A percentile compares a stretch with the other conserved stretches of the same genome.
These are phyloP conservation scores for Philypnodon macrostomus DNA, from an alignment of 2,797 vertebrate genomes.

Conservation along the genomic window DNA sequence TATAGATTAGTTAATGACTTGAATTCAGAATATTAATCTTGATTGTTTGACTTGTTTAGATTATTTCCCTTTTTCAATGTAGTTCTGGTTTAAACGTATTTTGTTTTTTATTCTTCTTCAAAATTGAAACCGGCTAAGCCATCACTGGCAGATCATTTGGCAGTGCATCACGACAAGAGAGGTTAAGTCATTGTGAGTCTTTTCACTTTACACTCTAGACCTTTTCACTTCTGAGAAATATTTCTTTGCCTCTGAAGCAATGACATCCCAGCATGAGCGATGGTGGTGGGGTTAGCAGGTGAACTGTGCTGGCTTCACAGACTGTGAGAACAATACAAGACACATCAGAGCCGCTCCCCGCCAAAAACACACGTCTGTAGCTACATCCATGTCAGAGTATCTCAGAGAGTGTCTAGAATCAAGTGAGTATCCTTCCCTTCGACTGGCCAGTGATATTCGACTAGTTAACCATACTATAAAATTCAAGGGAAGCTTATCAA, in stretches of 20 bases:
- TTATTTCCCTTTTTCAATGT: too few species aligned
- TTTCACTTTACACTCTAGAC: slow-evolving; percentile 55
- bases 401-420: not conserved
- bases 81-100: too few species aligned
- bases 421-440: not conserved
- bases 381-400: slow-evolving; percentile 29
- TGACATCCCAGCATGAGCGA: slow-evolving; percentile 71
- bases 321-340: slow-evolving; percentile 64
- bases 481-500: too few species aligned
- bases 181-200: slow-evolving; percentile 58
- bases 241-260: slow-evolving; percentile 60
- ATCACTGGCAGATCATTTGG: too few species aligned
- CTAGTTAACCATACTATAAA: too few species aligned
- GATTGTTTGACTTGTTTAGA: too few species aligned
- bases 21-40: too few species aligned
- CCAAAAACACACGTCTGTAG: slow-evolving; percentile 55
- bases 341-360: slow-evolving; percentile 50
- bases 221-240: slow-evolving; percentile 51
- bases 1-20: too few species aligned
- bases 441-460: too few species aligned
- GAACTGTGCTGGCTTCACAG: slow-evolving; percentile 64
- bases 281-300: slow-evolving; percentile 72
- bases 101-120: too few species aligned
- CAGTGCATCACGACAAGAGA: slow-evolving; percentile 59
- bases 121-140: too few species aligned